Percentiles rank a stretch among this genome's conserved stretches.
These are phyloP conservation scores for Semaprochilodus insignis DNA, from an alignment of 2,797 vertebrate genomes.

Conservation along the genomic window DNA sequence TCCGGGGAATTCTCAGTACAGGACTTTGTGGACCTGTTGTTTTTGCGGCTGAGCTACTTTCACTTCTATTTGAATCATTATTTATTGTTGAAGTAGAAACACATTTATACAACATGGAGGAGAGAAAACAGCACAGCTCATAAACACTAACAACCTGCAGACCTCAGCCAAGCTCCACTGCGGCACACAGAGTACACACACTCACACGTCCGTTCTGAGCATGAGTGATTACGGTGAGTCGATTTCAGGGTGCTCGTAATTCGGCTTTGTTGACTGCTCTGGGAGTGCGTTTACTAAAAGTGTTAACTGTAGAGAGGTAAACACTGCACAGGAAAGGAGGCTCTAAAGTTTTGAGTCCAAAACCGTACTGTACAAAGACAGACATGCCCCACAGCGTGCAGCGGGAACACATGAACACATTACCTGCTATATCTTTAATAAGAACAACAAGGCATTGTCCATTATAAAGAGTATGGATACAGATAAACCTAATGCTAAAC, in stretches of 20 bases:
- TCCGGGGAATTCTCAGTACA: too few relatives aligned
- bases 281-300: neutral
- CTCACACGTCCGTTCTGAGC: neutral
- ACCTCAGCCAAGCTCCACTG: constrained; percentile 69
- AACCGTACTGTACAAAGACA: neutral
- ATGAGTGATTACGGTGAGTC: neutral
- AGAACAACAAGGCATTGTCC: too few relatives aligned
- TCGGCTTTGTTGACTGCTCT: constrained; percentile 9
- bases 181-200: constrained; percentile 37
- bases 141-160: constrained; percentile 72
- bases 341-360: neutral
- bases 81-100: neutral
- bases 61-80: neutral
- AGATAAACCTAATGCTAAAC: too few relatives aligned
- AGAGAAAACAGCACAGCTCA: constrained; percentile 75
- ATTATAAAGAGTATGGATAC: too few relatives aligned
- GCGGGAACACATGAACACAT: neutral
- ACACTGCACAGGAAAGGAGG: neutral
- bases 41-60: neutral
- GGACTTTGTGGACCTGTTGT: neutral
- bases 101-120: neutral
- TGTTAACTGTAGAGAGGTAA: neutral
- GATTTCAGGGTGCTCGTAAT: neutral
- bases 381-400: neutral
- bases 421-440: too few relatives aligned